Evolutionary conservation across 2,113 vertebrate species (phyloP), one percentile per base, ranked within the genome.

Genomic region (Phrynosoma blainvillii): DNA sequence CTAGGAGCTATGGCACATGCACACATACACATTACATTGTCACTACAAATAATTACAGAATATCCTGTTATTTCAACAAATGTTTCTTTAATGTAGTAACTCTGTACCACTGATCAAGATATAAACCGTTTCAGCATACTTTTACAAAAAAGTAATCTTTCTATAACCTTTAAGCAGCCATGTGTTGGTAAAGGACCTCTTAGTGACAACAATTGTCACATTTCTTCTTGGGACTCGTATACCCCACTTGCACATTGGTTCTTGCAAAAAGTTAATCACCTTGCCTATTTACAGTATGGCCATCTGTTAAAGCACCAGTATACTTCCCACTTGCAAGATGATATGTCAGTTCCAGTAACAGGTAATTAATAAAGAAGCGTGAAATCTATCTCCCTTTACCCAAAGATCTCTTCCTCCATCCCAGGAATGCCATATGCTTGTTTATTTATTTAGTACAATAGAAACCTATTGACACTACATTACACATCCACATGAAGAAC

Each of bases 381-480:
- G 87, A 77, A 71, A 92, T 65, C 5, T 84, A 84, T 89, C 89
- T 90, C 84, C 23, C 42, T 92, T 90, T 68, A 1, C 0, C 16
- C 88, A 93, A 88, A 89, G 93, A 91, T 93, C 91, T 77, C 85
- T 92, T 95, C 85, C 90, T 87, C 82, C 81, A 32, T 12, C 90
- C 83, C 87, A 89, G 89, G 2, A 0, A 86, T 73, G 88, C 88
- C 92, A 93, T 94, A 91, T 94, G 90, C 0, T 84, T 86, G 85
- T 88, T 85, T 62, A 40, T 87, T 88, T 78, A 23, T 79, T 59
- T 81, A 18, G 42, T 82, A 80, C 89, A 83, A 84, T 81, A 32
- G 32, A 36, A 62, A 89, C 79, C 87, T 83, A 87, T 27, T 76
- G 75, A 85, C 56, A 84, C 1, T 80, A 14, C 84, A 92, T 93